A percentile compares a stretch with the other conserved stretches of the same genome.
phyloP scores from a whole-genome alignment of 2,888 invertebrate species.

The Lepas anatifera region DNA sequence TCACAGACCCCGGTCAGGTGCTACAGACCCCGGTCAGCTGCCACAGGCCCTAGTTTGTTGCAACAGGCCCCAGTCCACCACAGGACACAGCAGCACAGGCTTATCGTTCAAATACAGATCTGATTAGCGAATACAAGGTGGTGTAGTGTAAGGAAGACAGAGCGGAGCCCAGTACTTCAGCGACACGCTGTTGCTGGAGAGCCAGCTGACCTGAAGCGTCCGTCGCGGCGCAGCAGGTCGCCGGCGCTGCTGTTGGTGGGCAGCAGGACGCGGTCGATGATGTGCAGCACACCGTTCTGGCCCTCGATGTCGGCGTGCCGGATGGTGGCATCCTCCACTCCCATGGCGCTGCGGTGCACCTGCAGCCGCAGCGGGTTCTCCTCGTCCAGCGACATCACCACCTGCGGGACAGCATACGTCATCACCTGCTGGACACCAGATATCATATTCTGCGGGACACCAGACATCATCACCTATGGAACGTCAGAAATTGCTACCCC shows the following conservation, averaged over 20 bases:
- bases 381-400: slow-evolving; percentile 34
- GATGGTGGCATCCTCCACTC: slow-evolving; percentile 38
- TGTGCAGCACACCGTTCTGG: slow-evolving; percentile 39
- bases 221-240: slow-evolving; percentile 31
- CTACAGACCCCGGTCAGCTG: too few relatives aligned
- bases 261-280: slow-evolving; percentile 37
- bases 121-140: not conserved
- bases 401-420: too few relatives aligned
- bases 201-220: slow-evolving; percentile 21
- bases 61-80: too few relatives aligned
- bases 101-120: not conserved
- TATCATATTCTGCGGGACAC: too few relatives aligned
- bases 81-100: not conserved
- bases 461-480: too few relatives aligned
- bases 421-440: too few relatives aligned
- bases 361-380: slow-evolving; percentile 36
- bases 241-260: slow-evolving; percentile 35
- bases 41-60: too few relatives aligned
- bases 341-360: slow-evolving; percentile 38
- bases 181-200: slow-evolving; percentile 5
- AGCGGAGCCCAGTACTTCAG: not conserved
- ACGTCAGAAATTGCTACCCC: too few relatives aligned
- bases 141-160: not conserved
- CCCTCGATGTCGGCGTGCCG: slow-evolving; percentile 36
- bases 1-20: too few relatives aligned